Base-by-base conservation (phyloP, 1,140 invertebrate species). In the Hycleus phaleratus region DNA sequence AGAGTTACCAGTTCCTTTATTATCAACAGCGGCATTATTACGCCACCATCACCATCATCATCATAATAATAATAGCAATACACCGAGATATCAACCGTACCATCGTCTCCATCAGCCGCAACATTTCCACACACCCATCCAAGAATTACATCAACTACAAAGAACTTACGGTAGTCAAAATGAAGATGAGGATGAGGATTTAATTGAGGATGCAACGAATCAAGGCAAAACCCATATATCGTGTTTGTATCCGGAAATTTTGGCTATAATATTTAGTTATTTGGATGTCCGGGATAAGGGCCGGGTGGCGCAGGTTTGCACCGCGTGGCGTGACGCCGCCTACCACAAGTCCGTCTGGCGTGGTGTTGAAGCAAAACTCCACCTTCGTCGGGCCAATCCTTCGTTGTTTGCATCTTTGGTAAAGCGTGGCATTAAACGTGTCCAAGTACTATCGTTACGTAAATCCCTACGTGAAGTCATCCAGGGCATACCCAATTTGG, bases 301-400 rank as follows among this genome's bases (percentile, higher is more conserved):
- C 0, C 77, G 90, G 26, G 93, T 87, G 2, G 91, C 93, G 2
- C 92, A 94, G 75, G 92, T 95, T 56, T 97, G 93, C 75, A 79
- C 81, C 11, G 78, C 87, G 24, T 96, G 93, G 93, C 75, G 90
- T 55, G 93, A 96, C 64, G 93, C 93, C 2, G 90, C 92, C 3
- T 95, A 96, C 71, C 84, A 90, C 65, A 86, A 91, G 58, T 90
- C 88, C 4, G 92, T 96, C 4, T 97, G 94, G 94, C 83, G 91
- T 60, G 91, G 90, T 40, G 91, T 94, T 3, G 91, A 94, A 71
- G 93, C 94, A 0, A 87, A 90, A 64, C 74, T 97, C 59, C 93
- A 97, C 74, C 80, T 97, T 38, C 81, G 89, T 42, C 82, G 89
- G 59, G 83, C 91, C 54, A 87, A 88, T 49, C 86, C 89, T 4